phyloP scores from a whole-genome alignment of 2,888 invertebrate genomes.

The Plagodis pulveraria region DNA sequence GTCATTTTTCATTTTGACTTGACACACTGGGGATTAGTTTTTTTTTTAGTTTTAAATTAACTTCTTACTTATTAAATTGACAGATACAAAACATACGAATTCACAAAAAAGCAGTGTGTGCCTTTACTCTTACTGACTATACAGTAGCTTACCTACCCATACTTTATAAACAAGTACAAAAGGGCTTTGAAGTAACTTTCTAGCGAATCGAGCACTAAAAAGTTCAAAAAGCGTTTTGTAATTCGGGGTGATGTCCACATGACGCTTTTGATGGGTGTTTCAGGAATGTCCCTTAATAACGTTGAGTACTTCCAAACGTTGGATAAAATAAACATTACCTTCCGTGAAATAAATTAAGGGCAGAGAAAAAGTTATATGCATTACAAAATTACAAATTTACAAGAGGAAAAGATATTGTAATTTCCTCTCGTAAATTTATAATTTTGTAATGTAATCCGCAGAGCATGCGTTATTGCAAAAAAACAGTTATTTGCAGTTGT shows the following conservation, averaged over 20 bases:
- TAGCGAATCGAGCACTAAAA: slow-evolving; percentile 50
- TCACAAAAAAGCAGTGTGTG: background rate
- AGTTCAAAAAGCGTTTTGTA: slow-evolving; percentile 50
- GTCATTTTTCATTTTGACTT: too few species aligned
- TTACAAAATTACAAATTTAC: too few species aligned
- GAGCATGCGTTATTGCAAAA: too few species aligned
- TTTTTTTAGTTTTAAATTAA: too few species aligned
- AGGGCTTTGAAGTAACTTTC: slow-evolving; percentile 57
- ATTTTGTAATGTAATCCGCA: too few species aligned
- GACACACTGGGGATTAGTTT: too few species aligned
- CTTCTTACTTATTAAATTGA: too few species aligned
- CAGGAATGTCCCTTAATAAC: slow-evolving; percentile 25
- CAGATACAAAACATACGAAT: too few species aligned
- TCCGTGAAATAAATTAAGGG: slow-evolving; percentile 5
- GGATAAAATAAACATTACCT: slow-evolving; percentile 9
- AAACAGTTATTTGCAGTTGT: too few species aligned
- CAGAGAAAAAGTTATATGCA: background rate
- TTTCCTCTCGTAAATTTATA: too few species aligned
- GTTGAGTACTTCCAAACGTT: background rate
- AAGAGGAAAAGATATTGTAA: too few species aligned
- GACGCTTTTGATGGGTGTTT: slow-evolving; percentile 15
- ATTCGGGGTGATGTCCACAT: slow-evolving; percentile 37
- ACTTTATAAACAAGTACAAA: slow-evolving; percentile 59
- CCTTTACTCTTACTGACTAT: slow-evolving; percentile 16
- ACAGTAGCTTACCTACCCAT: slow-evolving; percentile 13